Percentiles rank a stretch among this genome's conserved stretches.
These are phyloP conservation scores for Odocoileus hemionus DNA, from an alignment of 2,113 vertebrate genomes.

Conservation along the genomic window DNA sequence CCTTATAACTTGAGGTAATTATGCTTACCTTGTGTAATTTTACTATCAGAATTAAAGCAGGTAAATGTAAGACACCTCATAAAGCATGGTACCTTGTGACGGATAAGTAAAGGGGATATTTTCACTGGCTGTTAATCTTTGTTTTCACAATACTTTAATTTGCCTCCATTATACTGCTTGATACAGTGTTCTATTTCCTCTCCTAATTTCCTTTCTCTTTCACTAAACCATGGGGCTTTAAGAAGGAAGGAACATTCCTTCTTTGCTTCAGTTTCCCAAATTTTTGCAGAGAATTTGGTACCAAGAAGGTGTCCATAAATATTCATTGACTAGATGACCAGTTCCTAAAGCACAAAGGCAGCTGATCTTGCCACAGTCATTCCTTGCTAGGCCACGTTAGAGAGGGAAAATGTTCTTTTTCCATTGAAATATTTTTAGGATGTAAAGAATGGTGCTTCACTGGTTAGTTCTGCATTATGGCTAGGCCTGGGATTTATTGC, in stretches of 20 bases:
- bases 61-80: neutral
- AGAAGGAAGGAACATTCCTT: neutral
- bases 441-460: neutral
- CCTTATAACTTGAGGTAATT: neutral
- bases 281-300: neutral
- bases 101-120: neutral
- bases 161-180: neutral
- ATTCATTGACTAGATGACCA: neutral
- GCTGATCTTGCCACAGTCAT: neutral
- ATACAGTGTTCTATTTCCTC: neutral
- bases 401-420: neutral
- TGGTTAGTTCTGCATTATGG: neutral
- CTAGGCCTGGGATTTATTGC: neutral
- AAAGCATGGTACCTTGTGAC: neutral
- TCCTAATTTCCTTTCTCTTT: neutral
- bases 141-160: neutral
- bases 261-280: neutral
- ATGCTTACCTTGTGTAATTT: neutral
- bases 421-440: neutral
- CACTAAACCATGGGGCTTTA: neutral
- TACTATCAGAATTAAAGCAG: neutral
- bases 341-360: neutral
- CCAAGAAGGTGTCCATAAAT: neutral
- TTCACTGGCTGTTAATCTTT: neutral
- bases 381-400: neutral